A percentile compares a stretch with the other conserved stretches of the same genome.
Evolutionary conservation across 2,113 vertebrate species (phyloP).

Genomic region (Dissostichus mawsoni): DNA sequence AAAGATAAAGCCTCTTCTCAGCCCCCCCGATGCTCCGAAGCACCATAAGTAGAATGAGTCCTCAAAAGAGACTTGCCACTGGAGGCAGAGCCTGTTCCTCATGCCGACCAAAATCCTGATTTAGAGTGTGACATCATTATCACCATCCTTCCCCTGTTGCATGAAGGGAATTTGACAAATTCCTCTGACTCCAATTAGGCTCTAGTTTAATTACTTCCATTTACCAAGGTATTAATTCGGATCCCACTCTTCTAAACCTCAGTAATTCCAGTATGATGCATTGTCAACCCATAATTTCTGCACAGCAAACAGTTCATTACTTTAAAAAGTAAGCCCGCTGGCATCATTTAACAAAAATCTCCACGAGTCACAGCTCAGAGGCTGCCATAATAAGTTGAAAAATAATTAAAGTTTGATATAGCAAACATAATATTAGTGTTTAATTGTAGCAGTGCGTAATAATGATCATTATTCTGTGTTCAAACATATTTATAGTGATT

Average conservation of each 20-base stretch:
- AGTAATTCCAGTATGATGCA: constrained; percentile 68
- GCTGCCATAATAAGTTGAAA: constrained; percentile 3
- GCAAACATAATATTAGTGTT: not conserved
- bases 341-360: constrained; percentile 7
- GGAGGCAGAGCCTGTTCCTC: constrained; percentile 43
- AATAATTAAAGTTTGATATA: not conserved
- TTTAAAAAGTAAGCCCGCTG: constrained; percentile 14
- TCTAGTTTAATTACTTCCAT: constrained; percentile 74
- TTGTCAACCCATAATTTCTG: constrained; percentile 48
- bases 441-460: constrained; percentile 4
- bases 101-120: constrained; percentile 51
- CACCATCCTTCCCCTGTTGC: constrained; percentile 31
- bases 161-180: constrained; percentile 66
- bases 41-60: constrained; percentile 47
- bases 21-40: constrained; percentile 34
- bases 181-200: constrained; percentile 74
- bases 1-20: constrained; percentile 43
- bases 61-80: constrained; percentile 45
- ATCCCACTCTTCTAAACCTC: constrained; percentile 58
- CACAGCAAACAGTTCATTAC: constrained; percentile 9
- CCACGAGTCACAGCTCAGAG: not conserved
- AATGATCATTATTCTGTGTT: too few relatives aligned
- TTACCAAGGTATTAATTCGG: constrained; percentile 77
- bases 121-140: constrained; percentile 70
- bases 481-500: not conserved